These are phyloP conservation scores for Prochilodus magdalenae DNA, from an alignment of 2,113 vertebrate species.

Conservation along the genomic window DNA sequence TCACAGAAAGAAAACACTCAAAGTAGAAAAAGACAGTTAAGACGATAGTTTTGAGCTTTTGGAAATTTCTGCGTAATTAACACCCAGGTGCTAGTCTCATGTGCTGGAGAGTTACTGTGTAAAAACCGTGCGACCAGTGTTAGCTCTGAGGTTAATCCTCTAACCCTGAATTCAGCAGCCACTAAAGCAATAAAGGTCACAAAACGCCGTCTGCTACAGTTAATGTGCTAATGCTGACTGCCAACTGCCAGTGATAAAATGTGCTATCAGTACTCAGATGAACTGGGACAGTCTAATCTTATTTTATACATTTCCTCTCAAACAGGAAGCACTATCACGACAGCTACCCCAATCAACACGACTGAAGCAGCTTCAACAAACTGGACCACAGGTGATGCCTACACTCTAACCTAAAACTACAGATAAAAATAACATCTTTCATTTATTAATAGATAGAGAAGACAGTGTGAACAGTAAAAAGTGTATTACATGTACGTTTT, in stretches of 20 bases:
- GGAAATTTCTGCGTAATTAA: no score
- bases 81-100: no score
- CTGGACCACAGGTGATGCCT: slow-evolving; percentile 43
- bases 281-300: not conserved
- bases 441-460: not conserved
- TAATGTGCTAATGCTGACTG: not conserved
- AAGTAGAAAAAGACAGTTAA: no score
- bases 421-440: not conserved
- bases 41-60: no score
- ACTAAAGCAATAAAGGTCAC: no score
- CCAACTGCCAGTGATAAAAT: not conserved
- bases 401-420: not conserved
- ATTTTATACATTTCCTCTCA: not conserved
- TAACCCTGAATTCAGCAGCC: no score
- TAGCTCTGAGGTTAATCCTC: no score
- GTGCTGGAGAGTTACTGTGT: no score
- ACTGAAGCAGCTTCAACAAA: not conserved
- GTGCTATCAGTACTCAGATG: not conserved
- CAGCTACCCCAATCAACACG: not conserved
- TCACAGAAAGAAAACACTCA: no score
- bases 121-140: no score
- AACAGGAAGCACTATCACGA: slow-evolving; percentile 5
- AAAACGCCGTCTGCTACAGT: not conserved
- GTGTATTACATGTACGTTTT: not conserved
- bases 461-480: not conserved